Conservation (phyloP, 1,140 invertebrate species). For the Limonius californicus region DNA sequence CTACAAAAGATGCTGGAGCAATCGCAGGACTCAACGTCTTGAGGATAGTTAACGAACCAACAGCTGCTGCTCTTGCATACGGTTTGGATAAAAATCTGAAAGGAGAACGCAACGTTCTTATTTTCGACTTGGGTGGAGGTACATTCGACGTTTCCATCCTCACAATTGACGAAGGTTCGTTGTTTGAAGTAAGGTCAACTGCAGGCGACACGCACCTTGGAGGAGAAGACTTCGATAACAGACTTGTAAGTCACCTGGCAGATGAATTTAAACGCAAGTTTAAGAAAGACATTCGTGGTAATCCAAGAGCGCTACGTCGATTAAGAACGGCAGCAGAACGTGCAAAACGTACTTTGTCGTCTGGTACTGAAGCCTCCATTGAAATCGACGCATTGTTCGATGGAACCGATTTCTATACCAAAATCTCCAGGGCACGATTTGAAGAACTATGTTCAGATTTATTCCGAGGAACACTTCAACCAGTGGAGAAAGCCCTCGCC, state of each 20-base stretch:
- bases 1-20: conserved; percentile 62
- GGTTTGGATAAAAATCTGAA: conserved; percentile 63
- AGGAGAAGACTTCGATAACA: conserved; percentile 58
- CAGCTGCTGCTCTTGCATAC: conserved; percentile 68
- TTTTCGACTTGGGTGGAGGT: conserved; percentile 62
- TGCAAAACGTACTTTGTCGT: conserved; percentile 73
- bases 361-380: conserved; percentile 66
- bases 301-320: conserved; percentile 55
- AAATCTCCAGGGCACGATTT: conserved; percentile 67
- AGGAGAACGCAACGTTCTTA: conserved; percentile 57
- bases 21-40: conserved; percentile 65
- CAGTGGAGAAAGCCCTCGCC: conserved; percentile 65
- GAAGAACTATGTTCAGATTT: conserved; percentile 68
- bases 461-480: conserved; percentile 56
- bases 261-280: conserved; percentile 52
- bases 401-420: conserved; percentile 46
- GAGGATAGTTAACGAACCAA: conserved; percentile 70
- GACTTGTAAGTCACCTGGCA: conserved; percentile 62
- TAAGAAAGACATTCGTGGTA: conserved; percentile 48
- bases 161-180: conserved; percentile 63
- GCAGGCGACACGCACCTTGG: conserved; percentile 58
- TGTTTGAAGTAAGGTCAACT: conserved; percentile 64
- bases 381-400: conserved; percentile 73
- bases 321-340: conserved; percentile 74
- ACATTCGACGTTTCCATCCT: conserved; percentile 74